phyloP scores from a whole-genome alignment of 2,113 vertebrate species.

The Sterrhoptilus dennistouni region DNA sequence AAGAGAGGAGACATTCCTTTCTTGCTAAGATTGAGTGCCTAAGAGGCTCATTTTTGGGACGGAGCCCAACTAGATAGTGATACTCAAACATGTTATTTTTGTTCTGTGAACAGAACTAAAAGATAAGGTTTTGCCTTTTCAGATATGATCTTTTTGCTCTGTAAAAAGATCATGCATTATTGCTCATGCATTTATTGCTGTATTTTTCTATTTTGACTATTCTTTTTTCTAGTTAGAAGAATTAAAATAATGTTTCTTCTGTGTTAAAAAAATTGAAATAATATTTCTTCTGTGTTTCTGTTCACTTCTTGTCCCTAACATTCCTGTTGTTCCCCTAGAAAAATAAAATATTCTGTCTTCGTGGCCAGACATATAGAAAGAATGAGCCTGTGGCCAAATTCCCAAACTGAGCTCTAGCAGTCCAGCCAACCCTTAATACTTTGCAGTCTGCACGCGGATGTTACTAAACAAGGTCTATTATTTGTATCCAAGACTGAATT shows the following conservation, averaged over 20 bases:
- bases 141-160: neutral
- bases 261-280: neutral
- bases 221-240: neutral
- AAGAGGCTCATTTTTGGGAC: neutral
- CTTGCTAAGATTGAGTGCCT: neutral
- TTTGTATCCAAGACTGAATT: neutral
- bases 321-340: neutral
- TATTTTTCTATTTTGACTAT: neutral
- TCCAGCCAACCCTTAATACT: slow-evolving; percentile 1
- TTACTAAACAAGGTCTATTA: neutral
- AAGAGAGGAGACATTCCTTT: neutral
- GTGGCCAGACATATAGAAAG: neutral
- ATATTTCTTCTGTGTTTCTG: neutral
- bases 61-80: neutral
- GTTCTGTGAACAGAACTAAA: neutral
- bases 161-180: neutral
- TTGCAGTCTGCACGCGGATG: neutral
- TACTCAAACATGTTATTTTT: neutral
- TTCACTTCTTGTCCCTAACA: neutral
- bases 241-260: neutral
- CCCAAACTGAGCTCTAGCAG: neutral
- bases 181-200: neutral
- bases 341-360: slow-evolving; percentile 18
- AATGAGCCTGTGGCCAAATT: slow-evolving; percentile 34
- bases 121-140: neutral